Percentiles rank a stretch among this genome's conserved stretches.
Conservation (phyloP, 2,888 invertebrate species). For the Chydorus sphaericus region DNA sequence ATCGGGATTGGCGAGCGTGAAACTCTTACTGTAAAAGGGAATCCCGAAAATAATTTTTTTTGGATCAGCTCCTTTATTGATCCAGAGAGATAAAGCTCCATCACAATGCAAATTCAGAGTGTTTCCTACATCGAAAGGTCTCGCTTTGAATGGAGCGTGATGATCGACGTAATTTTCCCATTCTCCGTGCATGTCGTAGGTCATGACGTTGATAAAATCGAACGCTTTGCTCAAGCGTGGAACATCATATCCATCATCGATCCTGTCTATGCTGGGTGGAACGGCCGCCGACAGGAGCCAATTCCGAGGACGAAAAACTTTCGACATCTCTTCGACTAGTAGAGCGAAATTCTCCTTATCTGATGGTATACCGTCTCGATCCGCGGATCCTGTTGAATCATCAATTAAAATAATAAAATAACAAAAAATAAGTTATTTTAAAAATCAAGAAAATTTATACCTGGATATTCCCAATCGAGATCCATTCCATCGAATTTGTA, state of each 20-base stretch:
- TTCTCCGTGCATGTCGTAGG: conserved; percentile 43
- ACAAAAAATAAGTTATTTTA: no score
- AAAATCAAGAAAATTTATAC: no score
- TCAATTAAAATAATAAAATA: no score
- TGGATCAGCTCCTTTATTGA: conserved; percentile 45
- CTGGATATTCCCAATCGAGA: conserved; percentile 86
- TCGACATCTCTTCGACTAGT: conserved; percentile 43
- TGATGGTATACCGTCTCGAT: conserved; percentile 31
- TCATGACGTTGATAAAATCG: conserved; percentile 52
- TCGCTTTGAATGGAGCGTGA: conserved; percentile 35
- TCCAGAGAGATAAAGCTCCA: conserved; percentile 40
- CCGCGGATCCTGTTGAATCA: conserved; percentile 34
- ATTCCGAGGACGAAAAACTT: conserved; percentile 41
- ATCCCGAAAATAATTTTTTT: conserved; percentile 50
- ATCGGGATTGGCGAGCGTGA: conserved; percentile 47
- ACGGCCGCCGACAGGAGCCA: conserved; percentile 42
- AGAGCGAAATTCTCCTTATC: conserved; percentile 42
- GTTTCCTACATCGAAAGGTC: conserved; percentile 16
- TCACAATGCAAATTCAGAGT: conserved; percentile 13
- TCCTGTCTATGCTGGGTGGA: conserved; percentile 43
- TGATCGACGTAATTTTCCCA: conserved; percentile 31
- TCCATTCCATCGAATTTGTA: conserved; percentile 82
- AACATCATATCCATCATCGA: conserved; percentile 51
- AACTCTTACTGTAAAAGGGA: conserved; percentile 80
- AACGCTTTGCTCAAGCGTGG: conserved; percentile 41